Base-by-base conservation (phyloP, 2,113 vertebrate genomes). In the Megatriorchis doriae region DNA sequence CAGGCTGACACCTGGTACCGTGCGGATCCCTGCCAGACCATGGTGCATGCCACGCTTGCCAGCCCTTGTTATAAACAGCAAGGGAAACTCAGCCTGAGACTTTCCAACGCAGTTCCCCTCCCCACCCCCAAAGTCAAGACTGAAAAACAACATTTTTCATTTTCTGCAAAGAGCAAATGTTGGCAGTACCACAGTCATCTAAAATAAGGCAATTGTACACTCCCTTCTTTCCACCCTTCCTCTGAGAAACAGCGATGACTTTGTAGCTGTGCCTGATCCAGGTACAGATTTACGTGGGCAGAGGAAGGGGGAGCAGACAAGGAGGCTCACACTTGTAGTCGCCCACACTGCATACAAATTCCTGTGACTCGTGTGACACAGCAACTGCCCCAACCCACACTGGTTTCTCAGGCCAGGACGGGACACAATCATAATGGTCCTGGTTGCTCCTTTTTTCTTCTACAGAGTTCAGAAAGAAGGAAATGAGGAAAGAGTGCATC, bases 1-100 rank as follows among this genome's bases (percentile, higher is more conserved):
- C 73, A 73, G 73, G 92, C 73, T 74, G 74, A 56, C 79, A 82
- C 66, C 75, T 88, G 90, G 56, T 13, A 29, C 34, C 0, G 0
- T 23, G 29, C 0, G 0, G n/a, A 62, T 75, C 70, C 42, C 52
- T 67, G 61, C 73, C 90, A 81, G 92, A 16, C 29, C n/a, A 5
- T 1, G 12, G 7, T 10, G 32, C 8, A 2, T 0, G 2, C 10
- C 1, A 3, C 1, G 0, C 26, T 68, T 29, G 13, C 52, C 58
- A 90, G 61, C 8, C 48, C 23, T 68, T 11, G 4, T 14, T 83
- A 62, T 40, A 47, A 58, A 50, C 22, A 78, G 23, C 32, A 27
- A n/a, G 31, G 23, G 55, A 67, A 86, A 43, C 29, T 48, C 18
- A 17, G 31, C 22, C 75, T 21, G 22, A 66, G 52, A 61, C 16